These are phyloP conservation scores for Micromussa lordhowensis DNA, from an alignment of 92 coral and sea anemone genomes.

Conservation along the genomic window DNA sequence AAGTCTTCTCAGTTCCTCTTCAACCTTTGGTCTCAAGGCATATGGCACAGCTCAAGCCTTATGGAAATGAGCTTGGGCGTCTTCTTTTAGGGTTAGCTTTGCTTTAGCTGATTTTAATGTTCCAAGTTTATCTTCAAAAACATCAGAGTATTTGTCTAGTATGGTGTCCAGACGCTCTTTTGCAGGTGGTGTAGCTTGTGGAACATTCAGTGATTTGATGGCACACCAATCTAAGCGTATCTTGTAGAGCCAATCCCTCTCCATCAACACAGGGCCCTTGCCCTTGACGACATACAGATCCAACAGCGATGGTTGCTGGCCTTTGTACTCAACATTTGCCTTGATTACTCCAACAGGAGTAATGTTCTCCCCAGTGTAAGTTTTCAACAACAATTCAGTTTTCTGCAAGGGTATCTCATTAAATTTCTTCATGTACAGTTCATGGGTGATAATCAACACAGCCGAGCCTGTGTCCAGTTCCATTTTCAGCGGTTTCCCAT, in stretches of 20 bases:
- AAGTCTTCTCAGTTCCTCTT: constrained; percentile 30
- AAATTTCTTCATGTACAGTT: background rate
- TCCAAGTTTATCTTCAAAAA: constrained; percentile 25
- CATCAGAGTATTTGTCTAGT: constrained; percentile 20
- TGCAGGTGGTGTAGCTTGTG: background rate
- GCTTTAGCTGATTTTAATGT: constrained; percentile 20
- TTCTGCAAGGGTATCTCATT: no score
- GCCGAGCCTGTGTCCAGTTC: background rate
- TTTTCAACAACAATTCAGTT: background rate
- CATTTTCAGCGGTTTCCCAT: background rate
- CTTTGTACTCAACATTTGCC: constrained; percentile 33
- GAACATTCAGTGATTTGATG: background rate
- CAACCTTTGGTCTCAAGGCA: constrained; percentile 17
- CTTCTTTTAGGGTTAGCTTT: constrained; percentile 3
- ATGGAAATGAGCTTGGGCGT: constrained; percentile 21
- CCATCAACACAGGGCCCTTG: constrained; percentile 27
- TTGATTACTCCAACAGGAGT: constrained; percentile 35
- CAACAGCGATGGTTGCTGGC: background rate
- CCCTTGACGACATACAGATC: background rate
- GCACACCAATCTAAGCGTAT: constrained; percentile 33
- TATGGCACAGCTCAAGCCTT: constrained; percentile 20
- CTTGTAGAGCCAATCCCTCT: constrained; percentile 40
- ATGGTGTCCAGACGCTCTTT: background rate
- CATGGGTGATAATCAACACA: background rate
- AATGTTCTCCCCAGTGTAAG: constrained; percentile 45